Base-by-base conservation (phyloP, 1,140 invertebrate species). In the Drosophila tropicalis region DNA sequence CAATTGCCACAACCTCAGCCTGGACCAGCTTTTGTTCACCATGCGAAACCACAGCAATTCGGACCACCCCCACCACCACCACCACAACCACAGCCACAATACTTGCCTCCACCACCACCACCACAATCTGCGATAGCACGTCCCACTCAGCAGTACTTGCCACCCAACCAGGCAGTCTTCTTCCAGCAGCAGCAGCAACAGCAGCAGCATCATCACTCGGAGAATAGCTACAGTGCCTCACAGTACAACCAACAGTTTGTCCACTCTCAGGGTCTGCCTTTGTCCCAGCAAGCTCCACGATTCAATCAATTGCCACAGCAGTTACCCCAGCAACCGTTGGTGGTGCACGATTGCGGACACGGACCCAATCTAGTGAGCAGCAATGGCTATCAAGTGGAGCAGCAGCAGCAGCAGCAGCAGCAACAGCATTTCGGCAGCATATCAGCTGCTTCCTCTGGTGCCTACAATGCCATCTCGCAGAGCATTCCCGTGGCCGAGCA, bases 401-500 rank as follows among this genome's bases (percentile, higher is more conserved):
- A 90, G 7, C 79, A 80, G 17, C 83, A 87, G 29, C 79, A 87
- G 7, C 58, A 68, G 39, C 82, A 79, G 15, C 72, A 75, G 25
- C 71, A 73, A 2, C 68, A 79, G 19, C 70, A 72, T 5, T 81
- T 82, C 10, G 76, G 80, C 63, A 83, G 79, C 62, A 62, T 79
- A 0, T 76, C 83, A 1, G 80, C 74, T 3, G 57, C 65, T 19
- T 70, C 81, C 0, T n/a, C 74, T 4, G 81, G 58, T 0, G 74
- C 78, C 0, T 90, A 77, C 62, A 91, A 91, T 25, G 80, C 85
- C 57, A 91, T 91, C 25, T 67, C 85, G 6, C 90, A 91, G 64
- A 90, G 91, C 92, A 69, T 93, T 81, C 72, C 86, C 55, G 66
- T 84, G 90, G 68, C 93, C 85, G 61, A 93, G 92, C 72, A 93